phyloP scores from a whole-genome alignment of 1,140 invertebrate genomes.

The Platyura marginata region DNA sequence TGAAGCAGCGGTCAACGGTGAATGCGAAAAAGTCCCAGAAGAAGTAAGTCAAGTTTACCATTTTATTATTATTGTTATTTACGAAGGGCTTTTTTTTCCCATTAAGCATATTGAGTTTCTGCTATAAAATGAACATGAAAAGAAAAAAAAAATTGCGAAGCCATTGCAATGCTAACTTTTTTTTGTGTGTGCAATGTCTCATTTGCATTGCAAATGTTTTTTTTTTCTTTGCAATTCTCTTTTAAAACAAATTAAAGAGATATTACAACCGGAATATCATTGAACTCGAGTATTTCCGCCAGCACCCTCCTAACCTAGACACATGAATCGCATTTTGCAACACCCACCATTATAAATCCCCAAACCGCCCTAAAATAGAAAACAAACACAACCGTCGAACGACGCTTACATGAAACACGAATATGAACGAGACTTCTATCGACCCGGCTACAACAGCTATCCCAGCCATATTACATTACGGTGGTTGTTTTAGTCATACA shows the following conservation, averaged over 20 bases:
- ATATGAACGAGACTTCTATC: not conserved
- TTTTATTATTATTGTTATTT: not conserved
- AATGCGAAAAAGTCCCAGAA: constrained; percentile 29
- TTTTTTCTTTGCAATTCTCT: not conserved
- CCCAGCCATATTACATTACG: too few relatives aligned
- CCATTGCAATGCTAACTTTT: not conserved
- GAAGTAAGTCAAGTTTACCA: constrained; percentile 21
- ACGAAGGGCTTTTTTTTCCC: not conserved
- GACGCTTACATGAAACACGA: not conserved
- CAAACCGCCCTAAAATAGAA: not conserved
- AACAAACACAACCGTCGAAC: not conserved
- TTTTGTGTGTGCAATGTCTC: not conserved
- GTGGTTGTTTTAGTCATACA: too few relatives aligned
- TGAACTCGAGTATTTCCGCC: not conserved
- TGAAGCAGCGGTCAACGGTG: constrained; percentile 25
- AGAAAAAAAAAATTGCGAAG: not conserved
- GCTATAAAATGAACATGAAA: not conserved
- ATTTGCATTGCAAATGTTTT: not conserved
- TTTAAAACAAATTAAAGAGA: not conserved
- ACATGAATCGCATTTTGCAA: not conserved
- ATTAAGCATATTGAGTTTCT: not conserved
- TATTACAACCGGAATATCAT: not conserved
- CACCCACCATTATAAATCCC: not conserved
- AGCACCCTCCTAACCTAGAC: not conserved
- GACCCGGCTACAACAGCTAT: not conserved